Percentiles rank a stretch among this genome's conserved stretches.
phyloP scores from a whole-genome alignment of 1,140 invertebrate species.

The Neotoxoptera formosana region DNA sequence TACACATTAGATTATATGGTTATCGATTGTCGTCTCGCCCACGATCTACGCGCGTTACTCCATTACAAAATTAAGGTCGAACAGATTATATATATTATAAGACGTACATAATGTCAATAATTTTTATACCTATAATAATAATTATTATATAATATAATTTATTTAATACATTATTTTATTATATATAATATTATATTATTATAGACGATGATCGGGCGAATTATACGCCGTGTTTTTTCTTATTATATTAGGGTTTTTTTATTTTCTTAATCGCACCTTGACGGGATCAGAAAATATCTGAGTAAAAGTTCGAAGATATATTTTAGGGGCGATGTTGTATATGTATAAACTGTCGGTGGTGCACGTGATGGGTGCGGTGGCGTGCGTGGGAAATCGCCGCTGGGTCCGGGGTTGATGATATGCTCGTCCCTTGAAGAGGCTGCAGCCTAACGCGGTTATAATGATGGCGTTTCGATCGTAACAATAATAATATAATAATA shows the following conservation, averaged over 20 bases:
- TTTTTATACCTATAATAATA: background rate
- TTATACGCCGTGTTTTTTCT: background rate
- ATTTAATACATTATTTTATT: background rate
- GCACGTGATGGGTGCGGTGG: background rate
- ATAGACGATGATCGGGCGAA: background rate
- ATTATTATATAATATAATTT: no score
- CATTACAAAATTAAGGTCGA: background rate
- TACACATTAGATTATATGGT: background rate
- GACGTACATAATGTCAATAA: background rate
- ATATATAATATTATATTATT: background rate
- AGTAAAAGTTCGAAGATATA: constrained; percentile 25
- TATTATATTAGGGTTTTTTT: background rate
- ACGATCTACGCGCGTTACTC: background rate
- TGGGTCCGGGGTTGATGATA: constrained; percentile 49
- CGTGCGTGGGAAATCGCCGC: constrained; percentile 50
- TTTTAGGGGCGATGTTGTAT: background rate
- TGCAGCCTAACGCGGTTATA: constrained; percentile 46
- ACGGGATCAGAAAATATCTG: background rate
- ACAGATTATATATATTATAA: background rate
- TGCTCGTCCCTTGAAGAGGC: constrained; percentile 3
- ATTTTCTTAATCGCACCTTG: constrained; percentile 16
- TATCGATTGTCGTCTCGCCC: background rate
- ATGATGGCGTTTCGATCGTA: constrained; percentile 47
- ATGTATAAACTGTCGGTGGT: background rate
- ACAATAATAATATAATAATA: constrained; percentile 37